Percentiles rank a stretch among this genome's conserved stretches.
Conservation (phyloP, 1,140 invertebrate genomes). For the Elymnias hypermnestra region DNA sequence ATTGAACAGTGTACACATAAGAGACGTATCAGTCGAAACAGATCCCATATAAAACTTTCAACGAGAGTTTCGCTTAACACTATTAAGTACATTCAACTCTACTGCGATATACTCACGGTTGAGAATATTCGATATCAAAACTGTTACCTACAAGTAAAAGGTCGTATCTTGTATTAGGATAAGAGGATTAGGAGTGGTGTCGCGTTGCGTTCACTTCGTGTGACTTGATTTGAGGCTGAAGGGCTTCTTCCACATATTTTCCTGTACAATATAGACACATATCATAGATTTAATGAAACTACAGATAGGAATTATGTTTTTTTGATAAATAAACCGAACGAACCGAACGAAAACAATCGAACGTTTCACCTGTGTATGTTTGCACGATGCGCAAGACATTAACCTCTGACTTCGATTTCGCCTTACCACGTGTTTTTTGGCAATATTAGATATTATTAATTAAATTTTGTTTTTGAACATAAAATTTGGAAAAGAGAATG, state of each 20-base stretch:
- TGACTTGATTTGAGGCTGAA: conserved; percentile 30
- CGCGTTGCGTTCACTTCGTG: conserved; percentile 24
- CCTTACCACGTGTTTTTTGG: no score
- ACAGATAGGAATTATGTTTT: no score
- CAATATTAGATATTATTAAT: no score
- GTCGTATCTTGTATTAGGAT: conserved; percentile 32
- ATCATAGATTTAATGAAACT: not conserved
- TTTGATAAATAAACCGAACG: no score
- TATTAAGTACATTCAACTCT: conserved; percentile 16
- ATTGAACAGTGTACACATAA: conserved; percentile 12
- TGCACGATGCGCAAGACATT: no score
- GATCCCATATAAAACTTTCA: conserved; percentile 25
- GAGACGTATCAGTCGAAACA: conserved; percentile 15
- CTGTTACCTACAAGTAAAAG: conserved; percentile 25
- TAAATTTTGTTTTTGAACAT: no score
- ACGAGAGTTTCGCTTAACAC: conserved; percentile 18
- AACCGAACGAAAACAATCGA: no score
- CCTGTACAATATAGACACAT: not conserved
- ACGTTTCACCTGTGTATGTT: no score
- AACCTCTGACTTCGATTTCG: no score
- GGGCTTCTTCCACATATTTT: conserved; percentile 17
- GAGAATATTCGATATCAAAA: conserved; percentile 12
- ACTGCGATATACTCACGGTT: conserved; percentile 18
- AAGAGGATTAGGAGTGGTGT: conserved; percentile 39
- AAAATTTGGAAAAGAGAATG: no score